Percentiles rank a stretch among this genome's conserved stretches.
Evolutionary conservation across 2,113 vertebrate genomes (phyloP).

Genomic region (Misgurnus mizolepis): DNA sequence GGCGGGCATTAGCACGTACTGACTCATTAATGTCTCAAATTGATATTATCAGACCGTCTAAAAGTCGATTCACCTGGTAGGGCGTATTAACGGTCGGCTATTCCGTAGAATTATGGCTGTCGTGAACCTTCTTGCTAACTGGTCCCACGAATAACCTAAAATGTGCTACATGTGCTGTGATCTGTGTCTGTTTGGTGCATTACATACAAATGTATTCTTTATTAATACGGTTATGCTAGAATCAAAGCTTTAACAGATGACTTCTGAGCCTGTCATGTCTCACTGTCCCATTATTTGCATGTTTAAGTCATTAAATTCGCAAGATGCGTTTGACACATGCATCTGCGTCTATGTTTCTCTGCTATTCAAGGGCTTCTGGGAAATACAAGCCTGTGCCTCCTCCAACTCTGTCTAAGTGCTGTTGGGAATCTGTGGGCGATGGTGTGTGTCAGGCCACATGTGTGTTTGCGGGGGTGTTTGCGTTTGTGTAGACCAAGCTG

Average conservation of each 20-base stretch:
- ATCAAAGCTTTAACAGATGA: neutral
- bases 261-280: neutral
- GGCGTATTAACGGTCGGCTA: constrained; percentile 7
- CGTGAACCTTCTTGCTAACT: neutral
- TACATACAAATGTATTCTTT: neutral
- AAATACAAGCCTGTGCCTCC: constrained; percentile 17
- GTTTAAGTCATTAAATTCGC: neutral
- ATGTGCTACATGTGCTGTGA: neutral
- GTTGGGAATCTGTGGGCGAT: constrained; percentile 30
- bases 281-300: neutral
- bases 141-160: neutral
- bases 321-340: neutral
- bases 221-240: neutral
- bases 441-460: neutral
- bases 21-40: constrained; percentile 29
- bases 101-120: neutral
- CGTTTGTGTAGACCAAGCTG: constrained; percentile 4
- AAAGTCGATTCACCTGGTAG: constrained; percentile 23
- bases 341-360: neutral
- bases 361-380: constrained; percentile 8
- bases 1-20: constrained; percentile 24
- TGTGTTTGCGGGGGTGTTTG: neutral
- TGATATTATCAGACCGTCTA: constrained; percentile 3
- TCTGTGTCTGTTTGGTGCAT: neutral
- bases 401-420: neutral